Base-by-base conservation (phyloP, 1,140 invertebrate genomes). In the Aculops lycopersici region DNA sequence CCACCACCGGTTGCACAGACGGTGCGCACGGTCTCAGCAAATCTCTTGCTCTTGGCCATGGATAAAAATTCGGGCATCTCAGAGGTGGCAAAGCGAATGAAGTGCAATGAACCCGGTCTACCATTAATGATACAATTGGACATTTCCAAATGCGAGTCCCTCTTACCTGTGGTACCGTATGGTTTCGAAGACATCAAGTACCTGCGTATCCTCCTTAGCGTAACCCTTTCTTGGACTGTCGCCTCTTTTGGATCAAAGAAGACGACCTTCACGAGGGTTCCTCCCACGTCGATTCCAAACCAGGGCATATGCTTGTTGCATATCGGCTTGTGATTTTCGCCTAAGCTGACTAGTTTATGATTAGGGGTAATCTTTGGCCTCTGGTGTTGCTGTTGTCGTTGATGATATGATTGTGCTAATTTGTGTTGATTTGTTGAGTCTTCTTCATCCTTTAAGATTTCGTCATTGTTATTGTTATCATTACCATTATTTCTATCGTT, bases 231-330 rank as follows among this genome's bases (percentile, higher is more conserved):
- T 35, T 63, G 57, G 50, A 76, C 69, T 36, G 72, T 65, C 52
- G 80, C 74, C 46, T 70, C 67, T 39, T 52, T 21, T n/a, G 24
- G 88, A 55, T 97, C 90, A 60, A 97, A 98, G 59, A 95, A 98
- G 0, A 97, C 86, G 37, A 98, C 59, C 63, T 98, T 98, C 4
- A 78, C 81, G 4, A 98, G 61, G 8, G 84, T 88, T 2, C 90
- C 90, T 31, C 90, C 90, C 51, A 97, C 94, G 54, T 98, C 90
- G 76, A 98, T 90, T 24, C 90, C 90, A 66, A 95, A 97, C 86
- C 86, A 84, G 36, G 79, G 80, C 77, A 84, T 84, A 31, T 31
- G n/a, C 24, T 8, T 8, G 8, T 31, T n/a, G 24, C 24, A n/a
- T n/a, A 31, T 31, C n/a, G 24, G 8, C 8, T n/a, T 31, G 24